These are phyloP conservation scores for Cheilosia urbana DNA, from an alignment of 2,888 invertebrate species.

Conservation along the genomic window DNA sequence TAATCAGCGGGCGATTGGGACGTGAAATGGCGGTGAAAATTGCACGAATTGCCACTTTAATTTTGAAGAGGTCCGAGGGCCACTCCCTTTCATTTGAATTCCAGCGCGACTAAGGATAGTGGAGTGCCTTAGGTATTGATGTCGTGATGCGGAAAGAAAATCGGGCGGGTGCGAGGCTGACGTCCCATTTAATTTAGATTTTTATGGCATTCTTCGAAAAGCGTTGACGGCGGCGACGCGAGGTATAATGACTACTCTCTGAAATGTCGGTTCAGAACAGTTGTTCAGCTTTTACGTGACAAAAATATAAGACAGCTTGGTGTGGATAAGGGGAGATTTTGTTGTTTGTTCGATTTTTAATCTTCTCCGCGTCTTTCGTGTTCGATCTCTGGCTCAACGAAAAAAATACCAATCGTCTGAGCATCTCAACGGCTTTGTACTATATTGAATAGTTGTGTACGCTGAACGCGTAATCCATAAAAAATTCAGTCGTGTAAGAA, in stretches of 20 bases:
- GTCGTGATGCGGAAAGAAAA: conserved; percentile 18
- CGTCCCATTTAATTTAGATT: conserved; percentile 73
- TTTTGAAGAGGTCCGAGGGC: conserved; percentile 53
- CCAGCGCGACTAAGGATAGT: conserved; percentile 48
- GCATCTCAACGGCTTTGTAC: conserved; percentile 26
- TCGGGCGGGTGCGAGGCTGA: conserved; percentile 42
- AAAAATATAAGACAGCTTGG: conserved; percentile 54
- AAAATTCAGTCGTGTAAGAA: conserved; percentile 22
- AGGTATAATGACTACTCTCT: conserved; percentile 63
- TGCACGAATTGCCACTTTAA: conserved; percentile 66
- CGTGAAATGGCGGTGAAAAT: conserved; percentile 66
- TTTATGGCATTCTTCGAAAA: conserved; percentile 62
- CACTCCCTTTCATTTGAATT: conserved; percentile 52
- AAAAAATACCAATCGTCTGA: conserved; percentile 18
- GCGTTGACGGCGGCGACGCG: conserved; percentile 57
- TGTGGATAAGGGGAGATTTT: conserved; percentile 12
- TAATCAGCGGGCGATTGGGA: conserved; percentile 52
- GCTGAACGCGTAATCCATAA: conserved; percentile 35
- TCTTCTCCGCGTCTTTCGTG: conserved; percentile 40
- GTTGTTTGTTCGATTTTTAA: conserved; percentile 38
- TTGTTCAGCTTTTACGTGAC: conserved; percentile 68
- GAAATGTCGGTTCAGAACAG: conserved; percentile 60
- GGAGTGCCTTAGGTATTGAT: conserved; percentile 52
- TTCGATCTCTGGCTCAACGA: conserved; percentile 27
- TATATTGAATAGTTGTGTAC: conserved; percentile 58